Evolutionary conservation across 2,888 invertebrate species (phyloP).

Genomic region (Erpobdella octoculata): DNA sequence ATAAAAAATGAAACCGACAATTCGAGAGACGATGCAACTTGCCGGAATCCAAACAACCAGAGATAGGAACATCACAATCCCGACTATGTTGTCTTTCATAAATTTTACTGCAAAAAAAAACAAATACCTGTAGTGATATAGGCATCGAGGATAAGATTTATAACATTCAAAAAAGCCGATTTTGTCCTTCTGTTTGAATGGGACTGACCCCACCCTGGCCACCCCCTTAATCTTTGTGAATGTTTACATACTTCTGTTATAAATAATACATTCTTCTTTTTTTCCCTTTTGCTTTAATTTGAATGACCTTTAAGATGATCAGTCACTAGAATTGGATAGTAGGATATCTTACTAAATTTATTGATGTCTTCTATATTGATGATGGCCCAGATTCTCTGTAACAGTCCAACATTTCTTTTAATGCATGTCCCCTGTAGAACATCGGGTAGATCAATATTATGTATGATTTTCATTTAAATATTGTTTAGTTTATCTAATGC

Average conservation of each 20-base stretch:
- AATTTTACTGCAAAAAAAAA: neutral
- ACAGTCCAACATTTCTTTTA: neutral
- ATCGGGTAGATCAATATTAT: neutral
- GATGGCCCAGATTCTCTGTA: neutral
- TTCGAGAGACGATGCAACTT: neutral
- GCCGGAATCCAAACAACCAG: slow-evolving; percentile 19
- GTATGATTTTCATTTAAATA: neutral
- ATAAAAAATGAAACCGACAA: neutral
- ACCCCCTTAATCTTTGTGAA: no score
- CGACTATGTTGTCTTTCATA: slow-evolving; percentile 21
- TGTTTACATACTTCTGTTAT: no score
- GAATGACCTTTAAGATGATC: neutral
- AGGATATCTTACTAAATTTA: neutral
- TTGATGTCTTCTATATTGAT: slow-evolving; percentile 11
- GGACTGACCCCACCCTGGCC: no score
- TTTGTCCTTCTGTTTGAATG: no score
- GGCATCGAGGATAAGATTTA: no score
- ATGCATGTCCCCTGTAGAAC: slow-evolving; percentile 9
- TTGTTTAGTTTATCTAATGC: no score
- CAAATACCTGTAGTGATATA: neutral
- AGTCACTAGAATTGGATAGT: neutral
- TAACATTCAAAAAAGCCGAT: no score
- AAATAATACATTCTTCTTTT: no score
- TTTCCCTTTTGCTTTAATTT: no score
- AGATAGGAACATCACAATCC: neutral